A percentile compares a stretch with the other conserved stretches of the same genome.
Evolutionary conservation across 2,888 invertebrate genomes (phyloP).

Genomic region (Clepsis dumicolana): DNA sequence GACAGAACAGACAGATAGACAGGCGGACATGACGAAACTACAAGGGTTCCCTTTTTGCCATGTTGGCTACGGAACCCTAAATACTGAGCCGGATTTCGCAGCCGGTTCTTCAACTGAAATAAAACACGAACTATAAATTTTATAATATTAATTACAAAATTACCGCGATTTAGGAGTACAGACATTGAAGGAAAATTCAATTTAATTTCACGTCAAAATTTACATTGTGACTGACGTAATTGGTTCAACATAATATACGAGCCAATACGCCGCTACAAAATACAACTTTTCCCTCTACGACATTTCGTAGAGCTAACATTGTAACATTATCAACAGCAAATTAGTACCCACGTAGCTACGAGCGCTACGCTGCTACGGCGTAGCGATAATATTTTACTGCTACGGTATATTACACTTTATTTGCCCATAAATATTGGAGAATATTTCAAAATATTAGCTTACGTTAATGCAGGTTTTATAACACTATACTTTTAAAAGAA

Average conservation of each 20-base stretch:
- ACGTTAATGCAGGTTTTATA: slow-evolving; percentile 17
- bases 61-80: no score
- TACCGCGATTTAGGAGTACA: no score
- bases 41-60: no score
- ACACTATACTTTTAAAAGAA: not conserved
- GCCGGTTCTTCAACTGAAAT: no score
- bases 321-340: slow-evolving; percentile 40
- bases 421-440: slow-evolving; percentile 18
- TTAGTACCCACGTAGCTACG: slow-evolving; percentile 39
- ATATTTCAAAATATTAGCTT: slow-evolving; percentile 17
- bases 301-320: slow-evolving; percentile 34
- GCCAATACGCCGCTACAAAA: not conserved
- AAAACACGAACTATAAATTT: no score
- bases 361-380: slow-evolving; percentile 38
- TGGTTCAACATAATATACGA: not conserved
- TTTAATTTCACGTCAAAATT: not conserved
- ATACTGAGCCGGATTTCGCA: no score
- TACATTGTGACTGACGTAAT: not conserved
- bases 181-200: not conserved
- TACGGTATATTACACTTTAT: slow-evolving; percentile 35
- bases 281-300: not conserved
- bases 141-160: no score
- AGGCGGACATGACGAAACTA: no score
- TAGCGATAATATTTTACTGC: slow-evolving; percentile 31
- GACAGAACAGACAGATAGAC: no score